Conservation (phyloP, 2,797 vertebrate genomes). For the Garrulus glandarius region DNA sequence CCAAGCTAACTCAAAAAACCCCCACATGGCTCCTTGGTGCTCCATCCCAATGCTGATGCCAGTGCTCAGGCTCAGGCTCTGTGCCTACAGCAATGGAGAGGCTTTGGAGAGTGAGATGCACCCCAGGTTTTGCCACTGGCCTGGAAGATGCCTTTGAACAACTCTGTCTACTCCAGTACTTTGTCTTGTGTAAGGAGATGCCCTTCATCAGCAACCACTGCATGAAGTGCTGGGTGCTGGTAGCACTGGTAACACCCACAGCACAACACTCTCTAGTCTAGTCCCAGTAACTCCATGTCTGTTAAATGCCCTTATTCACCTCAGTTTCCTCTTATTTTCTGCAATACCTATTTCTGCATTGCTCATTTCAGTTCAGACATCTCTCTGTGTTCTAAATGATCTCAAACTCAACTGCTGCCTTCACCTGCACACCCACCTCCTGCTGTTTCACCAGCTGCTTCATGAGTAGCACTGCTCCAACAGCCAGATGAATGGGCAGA, state of each 20-base stretch:
- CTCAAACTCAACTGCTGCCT: not conserved
- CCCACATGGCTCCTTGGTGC: not conserved
- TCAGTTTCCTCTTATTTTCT: not conserved
- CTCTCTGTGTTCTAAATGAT: not conserved
- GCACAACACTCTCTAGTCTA: not conserved
- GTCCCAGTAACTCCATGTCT: not conserved
- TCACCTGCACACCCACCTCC: not conserved
- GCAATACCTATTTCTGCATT: not conserved
- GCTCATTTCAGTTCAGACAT: not conserved
- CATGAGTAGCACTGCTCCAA: not conserved
- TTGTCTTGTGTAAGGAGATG: not conserved
- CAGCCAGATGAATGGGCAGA: not conserved
- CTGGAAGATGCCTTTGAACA: not conserved
- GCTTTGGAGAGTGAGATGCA: not conserved
- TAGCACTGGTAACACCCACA: not conserved
- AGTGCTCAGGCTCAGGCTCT: not conserved
- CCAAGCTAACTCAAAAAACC: not conserved
- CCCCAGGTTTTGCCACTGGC: not conserved
- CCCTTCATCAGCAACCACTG: not conserved
- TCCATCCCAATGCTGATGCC: rapidly evolving
- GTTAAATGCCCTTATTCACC: not conserved
- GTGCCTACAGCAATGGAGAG: not conserved
- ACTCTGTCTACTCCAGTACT: not conserved
- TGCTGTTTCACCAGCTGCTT: not conserved
- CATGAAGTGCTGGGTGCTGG: not conserved